Evolutionary conservation across 2,113 vertebrate species (phyloP).

Genomic region (Dipodomys merriami): DNA sequence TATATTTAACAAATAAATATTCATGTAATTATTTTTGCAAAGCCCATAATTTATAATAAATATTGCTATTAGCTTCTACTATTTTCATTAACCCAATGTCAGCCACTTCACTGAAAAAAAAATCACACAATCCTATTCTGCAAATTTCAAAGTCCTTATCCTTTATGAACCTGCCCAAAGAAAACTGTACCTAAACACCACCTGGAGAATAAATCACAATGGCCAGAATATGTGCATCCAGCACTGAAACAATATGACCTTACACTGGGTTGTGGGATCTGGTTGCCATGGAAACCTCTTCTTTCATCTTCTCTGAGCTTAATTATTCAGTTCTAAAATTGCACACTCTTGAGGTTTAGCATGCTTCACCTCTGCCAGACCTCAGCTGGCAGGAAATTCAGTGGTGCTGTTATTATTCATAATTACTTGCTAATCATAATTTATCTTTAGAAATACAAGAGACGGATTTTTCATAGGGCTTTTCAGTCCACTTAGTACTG

Average conservation of each 20-base stretch:
- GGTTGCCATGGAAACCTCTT: conserved; percentile 64
- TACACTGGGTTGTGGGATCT: conserved; percentile 5
- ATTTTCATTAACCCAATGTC: neutral
- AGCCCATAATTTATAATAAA: neutral
- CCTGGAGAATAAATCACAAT: neutral
- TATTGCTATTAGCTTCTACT: neutral
- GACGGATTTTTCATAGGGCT: neutral
- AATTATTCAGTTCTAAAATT: conserved; percentile 56
- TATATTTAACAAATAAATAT: conserved; percentile 1
- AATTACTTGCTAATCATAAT: conserved; percentile 64
- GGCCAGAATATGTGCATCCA: conserved; percentile 19
- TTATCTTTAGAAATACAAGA: conserved; percentile 56
- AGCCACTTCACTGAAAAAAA: conserved; percentile 27
- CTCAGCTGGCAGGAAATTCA: conserved; percentile 59
- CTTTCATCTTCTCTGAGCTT: conserved; percentile 34
- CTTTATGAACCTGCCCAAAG: neutral
- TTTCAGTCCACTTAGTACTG: neutral
- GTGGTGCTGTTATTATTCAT: conserved; percentile 28
- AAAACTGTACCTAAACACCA: neutral
- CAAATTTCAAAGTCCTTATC: neutral
- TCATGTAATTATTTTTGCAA: conserved; percentile 25
- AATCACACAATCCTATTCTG: neutral
- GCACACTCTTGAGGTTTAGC: conserved; percentile 12
- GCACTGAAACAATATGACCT: neutral
- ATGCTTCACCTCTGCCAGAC: conserved; percentile 26